These are phyloP conservation scores for Meloidogyne floridensis DNA, from an alignment of 1,140 invertebrate genomes.

Conservation along the genomic window DNA sequence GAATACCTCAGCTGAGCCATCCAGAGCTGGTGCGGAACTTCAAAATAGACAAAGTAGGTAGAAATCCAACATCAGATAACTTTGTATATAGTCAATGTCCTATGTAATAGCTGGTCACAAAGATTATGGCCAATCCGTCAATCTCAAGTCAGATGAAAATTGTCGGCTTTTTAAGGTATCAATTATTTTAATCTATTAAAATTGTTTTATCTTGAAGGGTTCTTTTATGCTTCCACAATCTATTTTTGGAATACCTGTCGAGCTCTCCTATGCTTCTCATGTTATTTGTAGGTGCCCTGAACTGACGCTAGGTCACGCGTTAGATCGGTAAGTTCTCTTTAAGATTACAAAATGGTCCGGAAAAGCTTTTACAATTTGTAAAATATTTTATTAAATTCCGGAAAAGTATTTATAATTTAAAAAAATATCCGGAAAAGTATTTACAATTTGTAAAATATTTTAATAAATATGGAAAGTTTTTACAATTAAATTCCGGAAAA, in stretches of 20 bases:
- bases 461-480: no score
- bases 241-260: conserved; percentile 26
- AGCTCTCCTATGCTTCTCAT: conserved; percentile 34
- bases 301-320: conserved; percentile 34
- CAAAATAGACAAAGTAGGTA: not conserved
- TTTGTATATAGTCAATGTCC: conserved; percentile 4
- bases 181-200: not conserved
- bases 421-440: no score
- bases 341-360: no score
- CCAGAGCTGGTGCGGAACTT: conserved; percentile 23
- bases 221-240: conserved; percentile 38
- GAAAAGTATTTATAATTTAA: no score
- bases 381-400: no score
- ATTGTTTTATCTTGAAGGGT: conserved; percentile 26
- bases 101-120: not conserved
- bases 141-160: not conserved
- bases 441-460: no score
- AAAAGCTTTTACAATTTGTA: no score
- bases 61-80: not conserved
- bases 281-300: conserved; percentile 54
- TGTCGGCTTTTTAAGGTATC: not conserved
- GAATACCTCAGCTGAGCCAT: conserved; percentile 19
- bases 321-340: conserved; percentile 45
- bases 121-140: not conserved
- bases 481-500: no score